A percentile compares a stretch with the other conserved stretches of the same genome.
phyloP scores from a whole-genome alignment of 2,797 vertebrate species.

The Oreortyx pictus region DNA sequence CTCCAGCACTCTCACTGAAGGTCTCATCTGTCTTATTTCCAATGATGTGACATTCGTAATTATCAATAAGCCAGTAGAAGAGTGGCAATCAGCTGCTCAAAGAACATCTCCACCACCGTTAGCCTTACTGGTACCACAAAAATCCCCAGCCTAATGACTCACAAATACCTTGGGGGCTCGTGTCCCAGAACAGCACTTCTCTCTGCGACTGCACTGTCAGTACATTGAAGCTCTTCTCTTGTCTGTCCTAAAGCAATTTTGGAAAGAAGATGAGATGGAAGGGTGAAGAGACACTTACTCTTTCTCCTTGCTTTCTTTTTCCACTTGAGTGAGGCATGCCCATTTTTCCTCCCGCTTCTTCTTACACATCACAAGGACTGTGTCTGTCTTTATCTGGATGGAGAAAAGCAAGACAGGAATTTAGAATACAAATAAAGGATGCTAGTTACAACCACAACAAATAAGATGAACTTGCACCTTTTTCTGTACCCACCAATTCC shows the following conservation, averaged over 20 bases:
- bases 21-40: background rate
- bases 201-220: background rate
- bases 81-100: background rate
- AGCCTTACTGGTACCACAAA: background rate
- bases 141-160: background rate
- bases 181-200: background rate
- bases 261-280: background rate
- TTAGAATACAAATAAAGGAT: background rate
- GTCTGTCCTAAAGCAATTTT: background rate
- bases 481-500: background rate
- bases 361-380: constrained; percentile 91
- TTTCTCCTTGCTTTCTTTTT: constrained; percentile 96
- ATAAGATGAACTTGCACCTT: background rate
- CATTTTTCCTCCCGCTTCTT: constrained; percentile 91
- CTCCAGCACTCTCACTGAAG: background rate
- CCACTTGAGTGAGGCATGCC: constrained; percentile 94
- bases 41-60: background rate
- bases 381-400: constrained; percentile 93
- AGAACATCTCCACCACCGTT: background rate
- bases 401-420: background rate
- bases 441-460: background rate
- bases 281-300: constrained; percentile 84
- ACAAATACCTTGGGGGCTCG: background rate
- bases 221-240: background rate
- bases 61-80: background rate